These are phyloP conservation scores for Scaptomyza pallida DNA, from an alignment of 1,140 invertebrate genomes.

Conservation along the genomic window DNA sequence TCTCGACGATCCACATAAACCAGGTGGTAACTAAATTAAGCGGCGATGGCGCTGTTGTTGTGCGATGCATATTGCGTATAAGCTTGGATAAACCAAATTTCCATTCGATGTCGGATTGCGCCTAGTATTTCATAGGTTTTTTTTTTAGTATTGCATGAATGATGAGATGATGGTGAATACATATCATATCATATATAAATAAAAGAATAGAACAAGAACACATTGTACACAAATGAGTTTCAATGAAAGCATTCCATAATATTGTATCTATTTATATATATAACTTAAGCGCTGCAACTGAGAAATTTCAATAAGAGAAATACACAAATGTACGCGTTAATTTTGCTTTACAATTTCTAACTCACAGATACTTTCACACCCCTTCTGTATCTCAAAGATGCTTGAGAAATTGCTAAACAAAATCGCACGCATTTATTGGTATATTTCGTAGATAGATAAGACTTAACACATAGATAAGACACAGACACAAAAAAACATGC, in stretches of 20 bases:
- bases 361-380: neutral
- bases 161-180: constrained; percentile 37
- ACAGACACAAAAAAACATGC: constrained; percentile 68
- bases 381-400: neutral
- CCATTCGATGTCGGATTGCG: constrained; percentile 99
- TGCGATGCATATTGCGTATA: constrained; percentile 99
- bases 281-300: constrained; percentile 77
- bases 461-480: constrained; percentile 37
- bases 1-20: constrained; percentile 92
- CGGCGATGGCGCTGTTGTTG: constrained; percentile 97
- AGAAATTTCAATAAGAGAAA: constrained; percentile 60
- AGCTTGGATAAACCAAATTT: constrained; percentile 99
- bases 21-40: constrained; percentile 97
- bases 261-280: constrained; percentile 13
- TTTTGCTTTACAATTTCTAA: constrained; percentile 64
- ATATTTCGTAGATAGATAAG: constrained; percentile 51
- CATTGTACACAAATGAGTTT: constrained; percentile 67
- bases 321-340: constrained; percentile 62
- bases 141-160: constrained; percentile 25
- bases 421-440: constrained; percentile 67
- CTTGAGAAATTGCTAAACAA: constrained; percentile 59
- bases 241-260: constrained; percentile 27
- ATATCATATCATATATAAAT: constrained; percentile 44
- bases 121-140: constrained; percentile 86
- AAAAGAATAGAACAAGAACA: constrained; percentile 68